Evolutionary conservation across 1,140 invertebrate genomes (phyloP), one percentile per base, ranked within the genome.

Genomic region (Zaprionus camerounensis): DNA sequence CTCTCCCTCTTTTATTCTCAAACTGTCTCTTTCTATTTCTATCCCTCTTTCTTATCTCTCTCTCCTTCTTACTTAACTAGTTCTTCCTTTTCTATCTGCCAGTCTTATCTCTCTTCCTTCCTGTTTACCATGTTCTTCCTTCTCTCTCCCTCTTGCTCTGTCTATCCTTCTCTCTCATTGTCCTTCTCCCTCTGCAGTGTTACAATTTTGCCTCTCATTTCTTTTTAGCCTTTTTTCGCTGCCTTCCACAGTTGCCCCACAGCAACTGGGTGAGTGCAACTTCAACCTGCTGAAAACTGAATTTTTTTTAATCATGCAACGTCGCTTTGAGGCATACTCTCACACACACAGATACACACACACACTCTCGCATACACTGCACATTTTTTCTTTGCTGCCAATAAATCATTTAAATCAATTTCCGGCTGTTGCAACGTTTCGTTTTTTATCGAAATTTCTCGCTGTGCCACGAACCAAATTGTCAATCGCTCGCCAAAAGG

Each of bases 331-430:
- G 79, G 73, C 77, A 67, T 13, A 55, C 51, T 59, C 68, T 58
- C 51, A 66, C 46, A 78, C 61, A 72, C 53, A 71, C 31, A 78
- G n/a, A n/a, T n/a, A n/a, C 26, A 75, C 53, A 71, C 31, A 78
- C 61, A 72, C 51, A 66, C n/a, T 67, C 22, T 57, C 28, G 62
- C 55, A 55, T 61, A 64, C 51, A 65, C 34, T 64, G 22, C 67
- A 65, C 71, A 31, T 69, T 71, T 64, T 63, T 61, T 78, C 73
- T 83, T 76, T 67, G 41, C 41, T 72, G 51, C 76, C 85, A 73
- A 90, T 90, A 90, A 90, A 90, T 90, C 85, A 82, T 90, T 80
- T 85, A 90, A 82, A 90, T 90, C 85, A 85, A 90, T 90, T 90
- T 90, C 85, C 85, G 85, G 85, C 79, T 85, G 73, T 82, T 81